Evolutionary conservation across 2,113 vertebrate genomes (phyloP).

Genomic region (Pteruthius melanotis): DNA sequence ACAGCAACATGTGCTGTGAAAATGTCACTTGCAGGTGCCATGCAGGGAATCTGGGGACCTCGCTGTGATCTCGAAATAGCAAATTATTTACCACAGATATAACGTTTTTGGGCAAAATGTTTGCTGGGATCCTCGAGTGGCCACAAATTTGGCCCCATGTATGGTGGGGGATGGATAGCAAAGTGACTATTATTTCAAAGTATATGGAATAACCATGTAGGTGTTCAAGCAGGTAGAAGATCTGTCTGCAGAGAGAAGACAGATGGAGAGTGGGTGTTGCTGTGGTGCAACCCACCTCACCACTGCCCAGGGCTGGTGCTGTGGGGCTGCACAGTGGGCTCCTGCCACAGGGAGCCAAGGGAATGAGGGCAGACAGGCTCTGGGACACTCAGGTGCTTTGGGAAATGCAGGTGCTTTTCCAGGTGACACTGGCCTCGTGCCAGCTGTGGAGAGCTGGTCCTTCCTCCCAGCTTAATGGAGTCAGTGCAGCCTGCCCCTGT

Average conservation of each 20-base stretch:
- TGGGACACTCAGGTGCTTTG: not conserved
- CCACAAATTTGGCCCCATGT: fast-evolving
- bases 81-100: not conserved
- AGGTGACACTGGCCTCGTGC: fast-evolving
- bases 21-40: not conserved
- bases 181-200: not conserved
- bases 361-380: not conserved
- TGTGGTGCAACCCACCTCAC: not conserved
- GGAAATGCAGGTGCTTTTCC: not conserved
- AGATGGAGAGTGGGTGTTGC: not conserved
- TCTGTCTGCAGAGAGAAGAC: not conserved
- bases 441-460: not conserved
- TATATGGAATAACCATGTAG: not conserved
- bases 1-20: not conserved
- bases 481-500: not conserved
- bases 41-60: not conserved
- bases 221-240: not conserved
- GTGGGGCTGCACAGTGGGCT: not conserved
- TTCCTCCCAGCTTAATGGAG: not conserved
- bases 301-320: not conserved
- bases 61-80: not conserved
- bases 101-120: not conserved
- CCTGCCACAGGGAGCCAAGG: not conserved
- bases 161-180: not conserved
- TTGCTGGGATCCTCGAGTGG: not conserved